Percentiles rank a stretch among this genome's conserved stretches.
These are phyloP conservation scores for Noctua janthe DNA, from an alignment of 2,888 invertebrate genomes.

Conservation along the genomic window DNA sequence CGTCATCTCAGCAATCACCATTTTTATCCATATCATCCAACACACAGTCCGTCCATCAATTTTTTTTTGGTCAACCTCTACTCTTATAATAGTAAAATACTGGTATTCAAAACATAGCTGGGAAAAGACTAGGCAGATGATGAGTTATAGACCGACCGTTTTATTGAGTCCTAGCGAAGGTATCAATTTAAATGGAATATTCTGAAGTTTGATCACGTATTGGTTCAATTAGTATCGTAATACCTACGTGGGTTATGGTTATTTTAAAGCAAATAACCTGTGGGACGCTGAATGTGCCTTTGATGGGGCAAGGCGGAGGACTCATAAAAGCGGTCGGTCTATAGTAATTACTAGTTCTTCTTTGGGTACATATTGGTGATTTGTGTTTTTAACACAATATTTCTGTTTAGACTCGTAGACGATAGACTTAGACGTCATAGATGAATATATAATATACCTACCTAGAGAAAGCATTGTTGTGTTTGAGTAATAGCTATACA, in stretches of 20 bases:
- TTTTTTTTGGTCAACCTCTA: neutral
- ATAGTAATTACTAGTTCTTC: neutral
- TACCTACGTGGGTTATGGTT: too few species aligned
- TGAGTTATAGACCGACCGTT: neutral
- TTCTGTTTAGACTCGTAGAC: neutral
- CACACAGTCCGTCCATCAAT: neutral
- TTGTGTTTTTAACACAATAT: neutral
- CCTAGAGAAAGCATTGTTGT: constrained; percentile 20
- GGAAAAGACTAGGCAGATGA: neutral
- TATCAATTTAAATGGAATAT: too few species aligned
- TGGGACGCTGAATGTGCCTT: too few species aligned
- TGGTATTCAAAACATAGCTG: neutral
- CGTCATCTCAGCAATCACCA: neutral
- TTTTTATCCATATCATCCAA: neutral
- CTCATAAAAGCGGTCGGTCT: too few species aligned
- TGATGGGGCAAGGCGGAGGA: too few species aligned
- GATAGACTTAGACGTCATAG: neutral
- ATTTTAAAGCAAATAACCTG: too few species aligned
- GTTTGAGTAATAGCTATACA: constrained; percentile 18
- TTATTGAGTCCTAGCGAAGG: too few species aligned
- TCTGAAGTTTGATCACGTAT: too few species aligned
- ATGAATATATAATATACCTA: neutral
- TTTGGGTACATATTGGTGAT: neutral
- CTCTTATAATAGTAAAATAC: neutral
- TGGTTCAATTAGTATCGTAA: too few species aligned